phyloP scores from a whole-genome alignment of 1,140 invertebrate species.

The Metopolophium dirhodum region DNA sequence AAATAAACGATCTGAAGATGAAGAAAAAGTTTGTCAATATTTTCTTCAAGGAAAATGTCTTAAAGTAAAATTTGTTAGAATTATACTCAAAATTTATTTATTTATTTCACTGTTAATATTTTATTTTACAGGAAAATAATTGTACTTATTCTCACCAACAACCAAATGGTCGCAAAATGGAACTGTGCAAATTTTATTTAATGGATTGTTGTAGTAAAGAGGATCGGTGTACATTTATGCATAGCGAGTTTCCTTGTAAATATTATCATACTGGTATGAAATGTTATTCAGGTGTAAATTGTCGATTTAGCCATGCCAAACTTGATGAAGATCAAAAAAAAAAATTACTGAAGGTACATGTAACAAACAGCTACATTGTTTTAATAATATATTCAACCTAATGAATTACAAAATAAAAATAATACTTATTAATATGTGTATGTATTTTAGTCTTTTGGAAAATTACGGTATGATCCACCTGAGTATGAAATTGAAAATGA shows the following conservation, averaged over 20 bases:
- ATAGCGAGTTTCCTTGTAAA: slow-evolving; percentile 97
- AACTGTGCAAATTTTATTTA: slow-evolving; percentile 96
- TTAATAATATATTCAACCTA: neutral
- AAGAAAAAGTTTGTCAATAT: slow-evolving; percentile 57
- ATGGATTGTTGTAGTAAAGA: slow-evolving; percentile 95
- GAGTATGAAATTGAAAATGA: slow-evolving; percentile 43
- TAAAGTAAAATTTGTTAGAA: slow-evolving; percentile 27
- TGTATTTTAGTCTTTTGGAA: slow-evolving; percentile 51
- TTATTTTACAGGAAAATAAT: slow-evolving; percentile 70
- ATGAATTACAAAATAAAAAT: neutral
- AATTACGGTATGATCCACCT: slow-evolving; percentile 48
- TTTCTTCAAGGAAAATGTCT: slow-evolving; percentile 53
- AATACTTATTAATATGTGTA: neutral
- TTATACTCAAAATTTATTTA: slow-evolving; percentile 41
- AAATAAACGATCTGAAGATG: slow-evolving; percentile 50
- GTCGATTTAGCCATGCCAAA: slow-evolving; percentile 91
- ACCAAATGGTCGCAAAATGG: slow-evolving; percentile 83
- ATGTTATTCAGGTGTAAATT: slow-evolving; percentile 80
- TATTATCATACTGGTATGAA: slow-evolving; percentile 92
- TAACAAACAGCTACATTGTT: neutral
- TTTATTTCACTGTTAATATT: slow-evolving; percentile 51
- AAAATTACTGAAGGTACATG: slow-evolving; percentile 70
- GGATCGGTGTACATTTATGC: slow-evolving; percentile 95
- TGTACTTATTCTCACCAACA: slow-evolving; percentile 88
- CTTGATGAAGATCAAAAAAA: slow-evolving; percentile 75